Evolutionary conservation across 2,113 vertebrate genomes (phyloP).

Genomic region (Amazona guildingii): DNA sequence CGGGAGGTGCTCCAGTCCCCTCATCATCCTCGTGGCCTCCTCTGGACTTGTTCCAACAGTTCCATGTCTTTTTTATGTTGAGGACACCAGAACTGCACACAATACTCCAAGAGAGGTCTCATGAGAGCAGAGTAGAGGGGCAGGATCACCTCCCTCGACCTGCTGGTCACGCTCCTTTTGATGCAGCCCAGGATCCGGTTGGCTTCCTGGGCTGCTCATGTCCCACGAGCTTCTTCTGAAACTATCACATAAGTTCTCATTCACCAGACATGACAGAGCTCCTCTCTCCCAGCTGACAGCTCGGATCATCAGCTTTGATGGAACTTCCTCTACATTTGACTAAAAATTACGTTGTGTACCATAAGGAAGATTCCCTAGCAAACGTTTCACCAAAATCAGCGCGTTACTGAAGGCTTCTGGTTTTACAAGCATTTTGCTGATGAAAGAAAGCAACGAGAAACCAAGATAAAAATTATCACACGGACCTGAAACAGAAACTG

Average conservation of each 20-base stretch:
- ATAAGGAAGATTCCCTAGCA: not conserved
- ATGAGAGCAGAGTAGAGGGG: too few species aligned
- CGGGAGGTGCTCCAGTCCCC: too few species aligned
- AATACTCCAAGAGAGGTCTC: too few species aligned
- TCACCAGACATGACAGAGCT: not conserved
- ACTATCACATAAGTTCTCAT: not conserved
- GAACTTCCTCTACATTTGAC: not conserved
- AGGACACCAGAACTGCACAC: too few species aligned
- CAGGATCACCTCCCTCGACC: too few species aligned
- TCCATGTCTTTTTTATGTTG: too few species aligned
- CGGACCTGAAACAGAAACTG: not conserved
- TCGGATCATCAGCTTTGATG: not conserved
- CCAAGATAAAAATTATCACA: not conserved
- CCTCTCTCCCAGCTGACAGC: not conserved
- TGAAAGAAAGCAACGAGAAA: not conserved
- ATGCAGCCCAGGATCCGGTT: too few species aligned
- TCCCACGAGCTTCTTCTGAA: not conserved
- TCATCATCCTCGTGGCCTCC: too few species aligned
- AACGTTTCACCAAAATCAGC: not conserved
- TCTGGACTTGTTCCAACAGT: too few species aligned
- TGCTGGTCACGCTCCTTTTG: too few species aligned
- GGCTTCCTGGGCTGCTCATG: accelerated
- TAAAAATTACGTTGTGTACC: not conserved
- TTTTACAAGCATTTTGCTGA: not conserved
- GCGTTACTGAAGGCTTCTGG: not conserved